A percentile compares a stretch with the other conserved stretches of the same genome.
These are phyloP conservation scores for Scaptomyza polygonia DNA, from an alignment of 2,888 invertebrate species.

Conservation along the genomic window DNA sequence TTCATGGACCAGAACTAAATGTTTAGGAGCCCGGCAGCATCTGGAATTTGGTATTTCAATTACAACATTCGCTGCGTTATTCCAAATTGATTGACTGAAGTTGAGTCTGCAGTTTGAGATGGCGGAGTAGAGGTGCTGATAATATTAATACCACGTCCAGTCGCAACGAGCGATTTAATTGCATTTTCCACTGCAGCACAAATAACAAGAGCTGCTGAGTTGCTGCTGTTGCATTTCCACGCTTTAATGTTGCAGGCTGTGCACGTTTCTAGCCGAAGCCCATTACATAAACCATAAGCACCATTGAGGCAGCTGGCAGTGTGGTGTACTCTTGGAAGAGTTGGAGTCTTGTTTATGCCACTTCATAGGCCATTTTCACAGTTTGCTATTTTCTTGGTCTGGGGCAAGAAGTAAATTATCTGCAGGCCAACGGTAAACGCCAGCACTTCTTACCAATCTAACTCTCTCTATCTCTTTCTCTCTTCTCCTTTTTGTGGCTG, in stretches of 20 bases:
- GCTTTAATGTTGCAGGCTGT: constrained; percentile 59
- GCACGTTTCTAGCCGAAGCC: constrained; percentile 48
- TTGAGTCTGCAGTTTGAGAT: constrained; percentile 4
- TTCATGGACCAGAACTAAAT: constrained; percentile 27
- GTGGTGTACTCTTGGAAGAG: background rate
- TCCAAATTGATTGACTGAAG: constrained; percentile 70
- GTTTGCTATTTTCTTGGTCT: constrained; percentile 42
- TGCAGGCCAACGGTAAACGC: constrained; percentile 52
- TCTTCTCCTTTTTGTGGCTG: constrained; percentile 11
- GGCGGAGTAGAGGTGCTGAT: constrained; percentile 65
- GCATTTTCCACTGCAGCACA: constrained; percentile 57
- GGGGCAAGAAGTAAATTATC: constrained; percentile 61
- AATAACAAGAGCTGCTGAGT: constrained; percentile 21
- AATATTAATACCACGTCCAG: constrained; percentile 67
- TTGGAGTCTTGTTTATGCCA: constrained; percentile 41
- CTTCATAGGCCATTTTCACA: constrained; percentile 60
- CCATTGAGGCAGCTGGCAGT: constrained; percentile 21
- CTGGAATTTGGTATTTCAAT: constrained; percentile 65
- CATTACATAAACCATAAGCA: constrained; percentile 75
- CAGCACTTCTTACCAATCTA: constrained; percentile 47
- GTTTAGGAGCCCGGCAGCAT: constrained; percentile 3
- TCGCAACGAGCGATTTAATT: constrained; percentile 66
- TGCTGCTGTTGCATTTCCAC: constrained; percentile 56
- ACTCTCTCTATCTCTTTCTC: constrained; percentile 6
- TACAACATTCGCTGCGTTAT: constrained; percentile 61